A percentile compares a stretch with the other conserved stretches of the same genome.
phyloP scores from a whole-genome alignment of 2,797 vertebrate species.

The Odontamblyopus lacepedii region DNA sequence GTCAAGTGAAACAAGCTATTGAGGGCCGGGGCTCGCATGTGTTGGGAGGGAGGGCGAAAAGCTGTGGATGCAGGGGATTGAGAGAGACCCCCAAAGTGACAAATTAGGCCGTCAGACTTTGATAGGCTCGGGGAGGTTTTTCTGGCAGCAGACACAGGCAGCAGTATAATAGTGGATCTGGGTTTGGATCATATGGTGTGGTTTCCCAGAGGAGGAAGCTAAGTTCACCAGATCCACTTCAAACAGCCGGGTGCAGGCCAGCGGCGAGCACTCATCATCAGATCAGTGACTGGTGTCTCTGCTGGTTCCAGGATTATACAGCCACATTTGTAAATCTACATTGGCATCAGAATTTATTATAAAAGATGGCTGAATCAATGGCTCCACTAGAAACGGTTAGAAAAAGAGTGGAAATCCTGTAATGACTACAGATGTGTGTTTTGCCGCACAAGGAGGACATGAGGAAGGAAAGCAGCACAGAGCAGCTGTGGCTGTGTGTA shows the following conservation, averaged over 20 bases:
- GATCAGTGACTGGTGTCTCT: conserved; percentile 74
- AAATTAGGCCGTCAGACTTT: conserved; percentile 78
- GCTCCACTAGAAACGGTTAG: conserved; percentile 44
- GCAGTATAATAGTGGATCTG: conserved; percentile 69
- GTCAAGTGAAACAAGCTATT: conserved; percentile 87
- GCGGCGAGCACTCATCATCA: conserved; percentile 72
- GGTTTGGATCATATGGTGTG: conserved; percentile 72
- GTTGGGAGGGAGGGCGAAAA: conserved; percentile 62
- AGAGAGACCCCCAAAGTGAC: conserved; percentile 74
- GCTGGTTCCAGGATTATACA: conserved; percentile 71
- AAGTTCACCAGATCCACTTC: conserved; percentile 72
- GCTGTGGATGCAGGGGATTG: conserved; percentile 61
- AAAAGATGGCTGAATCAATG: conserved; percentile 42
- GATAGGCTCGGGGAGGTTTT: conserved; percentile 63
- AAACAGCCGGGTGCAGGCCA: conserved; percentile 74
- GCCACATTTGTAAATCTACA: conserved; percentile 74
- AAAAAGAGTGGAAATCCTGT: conserved; percentile 44
- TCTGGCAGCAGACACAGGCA: conserved; percentile 70
- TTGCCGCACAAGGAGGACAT: no score
- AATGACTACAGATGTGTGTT: conserved; percentile 22
- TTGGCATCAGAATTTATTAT: conserved; percentile 67
- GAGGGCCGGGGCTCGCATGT: conserved; percentile 75
- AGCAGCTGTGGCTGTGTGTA: no score
- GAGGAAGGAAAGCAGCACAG: no score
- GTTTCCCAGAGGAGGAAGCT: conserved; percentile 71